phyloP scores from a whole-genome alignment of 2,797 vertebrate species.

The Thunnus albacares region DNA sequence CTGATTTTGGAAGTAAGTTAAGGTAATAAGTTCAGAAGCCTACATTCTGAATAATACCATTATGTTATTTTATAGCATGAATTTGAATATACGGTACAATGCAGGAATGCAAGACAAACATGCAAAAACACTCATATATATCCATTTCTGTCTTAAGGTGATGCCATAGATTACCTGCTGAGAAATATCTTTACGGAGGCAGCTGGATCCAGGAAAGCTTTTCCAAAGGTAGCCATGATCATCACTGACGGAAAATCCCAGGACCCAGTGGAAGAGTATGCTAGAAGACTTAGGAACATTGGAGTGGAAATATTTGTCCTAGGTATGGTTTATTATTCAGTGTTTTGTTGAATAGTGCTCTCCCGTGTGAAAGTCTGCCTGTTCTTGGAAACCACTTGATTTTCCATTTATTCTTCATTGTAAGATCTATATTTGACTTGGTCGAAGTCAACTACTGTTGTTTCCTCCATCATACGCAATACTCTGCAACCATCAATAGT shows the following conservation, averaged over 20 bases:
- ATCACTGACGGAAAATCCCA: constrained; percentile 99
- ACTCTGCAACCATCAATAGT: constrained; percentile 35
- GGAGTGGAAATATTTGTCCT: constrained; percentile 98
- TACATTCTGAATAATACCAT: neutral
- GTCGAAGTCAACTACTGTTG: constrained; percentile 48
- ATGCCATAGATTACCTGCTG: constrained; percentile 94
- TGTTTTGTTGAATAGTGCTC: constrained; percentile 67
- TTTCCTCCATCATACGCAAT: constrained; percentile 39
- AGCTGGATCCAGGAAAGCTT: constrained; percentile 93
- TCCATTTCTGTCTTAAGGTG: constrained; percentile 85
- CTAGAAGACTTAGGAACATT: constrained; percentile 92
- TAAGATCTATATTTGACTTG: constrained; percentile 58
- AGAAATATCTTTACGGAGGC: constrained; percentile 93
- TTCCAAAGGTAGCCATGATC: constrained; percentile 97
- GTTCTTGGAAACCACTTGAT: constrained; percentile 69
- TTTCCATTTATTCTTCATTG: constrained; percentile 68
- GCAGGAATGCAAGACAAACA: neutral
- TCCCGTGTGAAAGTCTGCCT: constrained; percentile 66
- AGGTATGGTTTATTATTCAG: constrained; percentile 86
- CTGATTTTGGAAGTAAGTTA: neutral
- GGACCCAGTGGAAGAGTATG: constrained; percentile 95
- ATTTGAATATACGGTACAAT: neutral
- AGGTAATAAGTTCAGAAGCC: neutral
- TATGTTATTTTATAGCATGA: constrained; percentile 1
- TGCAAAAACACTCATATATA: neutral